Conservation (phyloP, 2,888 invertebrate genomes). For the Ornithoptera alexandrae region DNA sequence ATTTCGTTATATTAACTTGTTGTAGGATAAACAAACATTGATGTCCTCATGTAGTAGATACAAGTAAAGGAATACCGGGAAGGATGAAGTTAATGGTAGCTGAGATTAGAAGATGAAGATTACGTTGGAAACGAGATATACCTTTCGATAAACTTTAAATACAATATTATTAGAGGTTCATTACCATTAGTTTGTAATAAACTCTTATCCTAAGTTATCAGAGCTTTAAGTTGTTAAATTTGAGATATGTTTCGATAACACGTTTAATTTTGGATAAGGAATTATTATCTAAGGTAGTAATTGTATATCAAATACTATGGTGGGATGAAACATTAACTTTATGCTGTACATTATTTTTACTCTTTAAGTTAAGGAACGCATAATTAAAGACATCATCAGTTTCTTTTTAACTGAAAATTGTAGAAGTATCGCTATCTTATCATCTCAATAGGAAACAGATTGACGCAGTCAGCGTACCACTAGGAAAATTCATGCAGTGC, state of each 20-base stretch:
- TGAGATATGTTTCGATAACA: background rate
- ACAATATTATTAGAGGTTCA: conserved; percentile 23
- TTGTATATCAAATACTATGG: background rate
- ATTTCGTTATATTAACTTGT: background rate
- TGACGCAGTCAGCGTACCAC: no score
- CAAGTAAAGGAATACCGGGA: background rate
- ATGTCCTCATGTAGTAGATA: background rate
- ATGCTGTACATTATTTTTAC: background rate
- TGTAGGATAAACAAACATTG: background rate
- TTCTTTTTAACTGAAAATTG: no score
- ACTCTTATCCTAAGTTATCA: conserved; percentile 16
- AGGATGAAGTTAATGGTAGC: conserved; percentile 13
- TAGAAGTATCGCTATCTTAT: no score
- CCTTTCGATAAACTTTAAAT: conserved; percentile 19
- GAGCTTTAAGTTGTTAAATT: conserved; percentile 6
- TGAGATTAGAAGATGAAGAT: conserved; percentile 9
- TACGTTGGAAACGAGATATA: conserved; percentile 16
- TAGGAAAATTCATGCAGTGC: no score
- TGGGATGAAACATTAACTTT: background rate
- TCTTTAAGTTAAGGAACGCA: no score
- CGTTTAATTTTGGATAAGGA: background rate
- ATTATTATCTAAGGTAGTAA: background rate
- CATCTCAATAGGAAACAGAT: no score
- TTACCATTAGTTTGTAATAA: conserved; percentile 21
- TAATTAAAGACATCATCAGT: no score